phyloP scores from a whole-genome alignment of 2,888 invertebrate species.

The Masnerella sp. region DNA sequence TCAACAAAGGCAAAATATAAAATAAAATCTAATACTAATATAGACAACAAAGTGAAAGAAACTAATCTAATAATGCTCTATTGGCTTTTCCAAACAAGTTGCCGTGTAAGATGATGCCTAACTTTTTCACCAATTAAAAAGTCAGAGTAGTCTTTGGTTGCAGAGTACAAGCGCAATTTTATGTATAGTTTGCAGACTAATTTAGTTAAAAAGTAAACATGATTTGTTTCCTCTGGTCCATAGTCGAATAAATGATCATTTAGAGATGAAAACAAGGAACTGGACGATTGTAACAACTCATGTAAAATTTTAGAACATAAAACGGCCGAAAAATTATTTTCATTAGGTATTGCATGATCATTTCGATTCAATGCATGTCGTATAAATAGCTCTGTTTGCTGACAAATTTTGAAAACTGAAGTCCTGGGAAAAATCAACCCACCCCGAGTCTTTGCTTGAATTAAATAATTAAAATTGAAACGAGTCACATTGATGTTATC shows the following conservation, averaged over 20 bases:
- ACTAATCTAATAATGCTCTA: too few species aligned
- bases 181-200: not conserved
- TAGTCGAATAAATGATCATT: slow-evolving; percentile 7
- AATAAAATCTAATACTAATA: too few species aligned
- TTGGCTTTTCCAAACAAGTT: slow-evolving; percentile 2
- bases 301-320: slow-evolving; percentile 1
- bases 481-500: not conserved
- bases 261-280: not conserved
- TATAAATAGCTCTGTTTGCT: not conserved
- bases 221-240: not conserved
- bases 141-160: not conserved
- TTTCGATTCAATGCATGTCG: not conserved
- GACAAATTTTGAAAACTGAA: not conserved
- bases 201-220: not conserved
- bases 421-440: not conserved
- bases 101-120: not conserved
- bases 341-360: not conserved
- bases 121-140: not conserved
- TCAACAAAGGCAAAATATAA: too few species aligned
- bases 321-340: not conserved
- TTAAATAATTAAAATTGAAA: slow-evolving; percentile 1
- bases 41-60: too few species aligned
- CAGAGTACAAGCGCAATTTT: not conserved
- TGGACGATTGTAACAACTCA: not conserved
- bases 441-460: not conserved